phyloP scores from a whole-genome alignment of 2,888 invertebrate genomes.

The Tetragnatha montana region DNA sequence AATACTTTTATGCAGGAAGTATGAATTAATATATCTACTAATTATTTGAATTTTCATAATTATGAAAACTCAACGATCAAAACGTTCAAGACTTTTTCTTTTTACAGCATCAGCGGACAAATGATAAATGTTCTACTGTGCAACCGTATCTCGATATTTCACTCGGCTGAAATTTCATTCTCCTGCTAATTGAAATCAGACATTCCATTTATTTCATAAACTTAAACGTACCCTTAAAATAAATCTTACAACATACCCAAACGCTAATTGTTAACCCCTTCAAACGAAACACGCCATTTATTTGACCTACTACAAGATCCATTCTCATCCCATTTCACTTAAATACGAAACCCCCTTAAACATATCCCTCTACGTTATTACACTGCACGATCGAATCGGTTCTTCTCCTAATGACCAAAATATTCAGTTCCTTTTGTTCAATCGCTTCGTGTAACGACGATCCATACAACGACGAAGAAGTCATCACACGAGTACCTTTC shows the following conservation, averaged over 20 bases:
- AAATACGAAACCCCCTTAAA: neutral
- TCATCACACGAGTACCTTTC: slow-evolving; percentile 7
- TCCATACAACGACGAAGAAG: slow-evolving; percentile 11
- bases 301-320: neutral
- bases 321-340: neutral
- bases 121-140: too few species aligned
- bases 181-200: too few species aligned
- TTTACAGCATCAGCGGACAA: too few species aligned
- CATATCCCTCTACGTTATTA: neutral
- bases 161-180: too few species aligned
- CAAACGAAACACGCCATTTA: neutral
- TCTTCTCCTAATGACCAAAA: neutral
- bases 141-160: too few species aligned
- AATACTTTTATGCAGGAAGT: too few species aligned
- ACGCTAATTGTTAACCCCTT: neutral
- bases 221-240: too few species aligned
- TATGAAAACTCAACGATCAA: too few species aligned
- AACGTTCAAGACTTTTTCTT: too few species aligned
- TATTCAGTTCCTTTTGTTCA: slow-evolving; percentile 6
- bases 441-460: slow-evolving; percentile 8
- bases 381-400: neutral
- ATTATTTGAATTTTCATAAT: too few species aligned
- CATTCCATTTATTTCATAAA: too few species aligned
- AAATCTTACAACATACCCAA: neutral
- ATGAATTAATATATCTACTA: too few species aligned